These are phyloP conservation scores for Turnix velox DNA, from an alignment of 2,113 vertebrate genomes.

Conservation along the genomic window DNA sequence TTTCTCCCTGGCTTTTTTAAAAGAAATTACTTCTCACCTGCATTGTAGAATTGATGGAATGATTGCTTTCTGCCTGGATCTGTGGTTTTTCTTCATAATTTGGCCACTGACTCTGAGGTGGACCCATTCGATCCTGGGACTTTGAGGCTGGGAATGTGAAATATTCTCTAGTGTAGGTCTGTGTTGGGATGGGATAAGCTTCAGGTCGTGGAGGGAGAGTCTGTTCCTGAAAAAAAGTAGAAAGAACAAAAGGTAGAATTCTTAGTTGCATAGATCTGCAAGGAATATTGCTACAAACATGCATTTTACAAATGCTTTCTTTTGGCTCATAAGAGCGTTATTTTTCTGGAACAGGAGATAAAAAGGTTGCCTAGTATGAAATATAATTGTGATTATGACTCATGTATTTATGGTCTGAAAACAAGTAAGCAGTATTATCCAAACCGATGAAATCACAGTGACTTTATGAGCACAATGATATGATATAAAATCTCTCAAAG, in stretches of 20 bases:
- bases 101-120: constrained; percentile 84
- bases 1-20: not conserved
- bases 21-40: constrained; percentile 78
- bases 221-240: constrained; percentile 78
- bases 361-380: not conserved
- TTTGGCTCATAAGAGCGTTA: not conserved
- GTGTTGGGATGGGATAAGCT: constrained; percentile 96
- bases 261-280: not conserved
- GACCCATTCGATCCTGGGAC: constrained; percentile 87
- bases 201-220: constrained; percentile 84
- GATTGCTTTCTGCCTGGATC: constrained; percentile 73
- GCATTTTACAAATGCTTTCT: not conserved
- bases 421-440: not conserved
- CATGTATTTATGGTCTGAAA: not conserved
- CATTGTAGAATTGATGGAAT: constrained; percentile 73
- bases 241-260: not conserved
- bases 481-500: not conserved
- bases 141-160: constrained; percentile 96
- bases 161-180: constrained; percentile 94
- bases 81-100: constrained; percentile 82
- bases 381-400: not conserved
- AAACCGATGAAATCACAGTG: not conserved
- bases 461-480: not conserved
- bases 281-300: not conserved
- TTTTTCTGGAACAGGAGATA: not conserved